Percentiles rank a stretch among this genome's conserved stretches.
These are phyloP conservation scores for Acrobasis repandana DNA, from an alignment of 2,888 invertebrate genomes.

Conservation along the genomic window DNA sequence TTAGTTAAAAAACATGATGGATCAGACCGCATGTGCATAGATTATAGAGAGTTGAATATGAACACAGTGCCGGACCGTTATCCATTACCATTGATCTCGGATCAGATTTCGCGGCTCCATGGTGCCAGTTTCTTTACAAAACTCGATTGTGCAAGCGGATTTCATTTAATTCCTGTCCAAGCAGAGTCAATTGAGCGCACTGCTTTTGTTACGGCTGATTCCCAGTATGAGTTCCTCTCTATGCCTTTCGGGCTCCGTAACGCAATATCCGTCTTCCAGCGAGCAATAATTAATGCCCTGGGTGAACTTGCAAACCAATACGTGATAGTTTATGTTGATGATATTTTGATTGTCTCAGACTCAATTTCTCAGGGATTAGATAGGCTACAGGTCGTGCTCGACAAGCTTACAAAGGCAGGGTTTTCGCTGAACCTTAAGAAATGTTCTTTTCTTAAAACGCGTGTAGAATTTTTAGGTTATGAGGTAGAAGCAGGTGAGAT, in stretches of 20 bases:
- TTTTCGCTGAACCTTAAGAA: constrained; percentile 37
- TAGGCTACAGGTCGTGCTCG: constrained; percentile 23
- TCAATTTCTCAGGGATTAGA: constrained; percentile 23
- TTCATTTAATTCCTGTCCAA: constrained; percentile 3
- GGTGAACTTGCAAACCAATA: constrained; percentile 26
- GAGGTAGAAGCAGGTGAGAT: constrained; percentile 31
- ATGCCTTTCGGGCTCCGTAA: constrained; percentile 26
- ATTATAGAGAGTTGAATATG: constrained; percentile 35
- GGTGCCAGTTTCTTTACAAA: background rate
- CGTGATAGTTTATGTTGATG: constrained; percentile 32
- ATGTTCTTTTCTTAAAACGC: constrained; percentile 32
- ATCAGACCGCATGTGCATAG: constrained; percentile 39
- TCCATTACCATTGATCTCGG: constrained; percentile 36
- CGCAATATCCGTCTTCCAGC: constrained; percentile 28
- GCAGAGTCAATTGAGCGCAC: background rate
- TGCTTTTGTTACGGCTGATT: constrained; percentile 28
- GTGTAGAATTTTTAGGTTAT: constrained; percentile 34
- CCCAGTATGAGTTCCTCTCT: constrained; percentile 30
- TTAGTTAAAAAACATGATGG: constrained; percentile 35
- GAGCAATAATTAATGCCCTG: constrained; percentile 33
- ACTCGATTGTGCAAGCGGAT: background rate
- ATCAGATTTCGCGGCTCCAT: constrained; percentile 31
- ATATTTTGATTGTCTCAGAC: constrained; percentile 25
- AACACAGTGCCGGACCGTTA: constrained; percentile 37
- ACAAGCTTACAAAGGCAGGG: constrained; percentile 24